Conservation (phyloP, 2,797 vertebrate species). For the Trematomus bernacchii region DNA sequence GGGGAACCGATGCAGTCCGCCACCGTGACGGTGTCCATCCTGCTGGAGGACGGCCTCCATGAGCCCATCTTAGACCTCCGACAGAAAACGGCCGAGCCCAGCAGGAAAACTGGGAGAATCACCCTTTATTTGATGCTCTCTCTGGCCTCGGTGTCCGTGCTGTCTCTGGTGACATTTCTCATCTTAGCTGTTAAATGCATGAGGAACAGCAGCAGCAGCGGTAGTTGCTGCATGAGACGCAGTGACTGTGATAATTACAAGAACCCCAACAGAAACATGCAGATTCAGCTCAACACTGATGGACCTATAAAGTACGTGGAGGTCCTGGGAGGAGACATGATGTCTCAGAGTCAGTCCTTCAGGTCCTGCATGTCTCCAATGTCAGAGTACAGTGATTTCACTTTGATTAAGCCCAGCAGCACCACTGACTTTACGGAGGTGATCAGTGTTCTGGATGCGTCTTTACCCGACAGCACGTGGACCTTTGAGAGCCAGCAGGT, state of each 20-base stretch:
- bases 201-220: constrained; percentile 63
- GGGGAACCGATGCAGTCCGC: constrained; percentile 75
- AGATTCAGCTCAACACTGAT: constrained; percentile 82
- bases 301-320: constrained; percentile 84
- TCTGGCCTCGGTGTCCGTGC: constrained; percentile 75
- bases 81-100: constrained; percentile 63
- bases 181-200: constrained; percentile 77
- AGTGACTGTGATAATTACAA: constrained; percentile 72
- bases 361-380: constrained; percentile 82
- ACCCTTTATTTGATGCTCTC: constrained; percentile 78
- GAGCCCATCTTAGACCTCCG: constrained; percentile 72
- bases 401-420: constrained; percentile 81
- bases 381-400: constrained; percentile 84
- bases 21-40: constrained; percentile 74
- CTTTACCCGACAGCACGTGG: constrained; percentile 79
- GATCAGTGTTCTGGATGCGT: constrained; percentile 78
- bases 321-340: constrained; percentile 82
- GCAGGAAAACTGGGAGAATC: constrained; percentile 68
- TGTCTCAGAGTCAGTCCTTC: constrained; percentile 84
- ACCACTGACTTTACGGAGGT: constrained; percentile 79
- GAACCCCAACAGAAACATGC: constrained; percentile 82
- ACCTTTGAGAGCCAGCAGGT: constrained; percentile 82
- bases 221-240: constrained; percentile 71
- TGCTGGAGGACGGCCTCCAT: constrained; percentile 73
- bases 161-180: constrained; percentile 77